Conservation (phyloP, 2,113 vertebrate genomes). For the Peromyscus leucopus region DNA sequence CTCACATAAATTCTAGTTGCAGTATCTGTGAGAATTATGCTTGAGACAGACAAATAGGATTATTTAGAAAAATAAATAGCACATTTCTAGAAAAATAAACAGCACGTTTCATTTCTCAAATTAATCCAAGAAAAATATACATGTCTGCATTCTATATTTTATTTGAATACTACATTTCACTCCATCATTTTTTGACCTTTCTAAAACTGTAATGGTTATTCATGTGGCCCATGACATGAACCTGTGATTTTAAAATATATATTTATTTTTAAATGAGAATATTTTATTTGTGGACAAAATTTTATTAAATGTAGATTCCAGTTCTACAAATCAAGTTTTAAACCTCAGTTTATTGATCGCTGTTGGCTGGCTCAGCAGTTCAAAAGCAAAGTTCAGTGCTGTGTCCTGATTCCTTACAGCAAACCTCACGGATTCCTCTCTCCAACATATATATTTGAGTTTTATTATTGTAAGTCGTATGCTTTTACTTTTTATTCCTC, state of each 20-base stretch:
- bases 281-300: background rate
- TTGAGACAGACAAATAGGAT: background rate
- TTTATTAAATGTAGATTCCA: background rate
- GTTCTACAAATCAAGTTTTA: background rate
- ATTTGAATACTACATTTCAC: background rate
- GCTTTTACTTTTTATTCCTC: background rate
- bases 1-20: background rate
- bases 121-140: background rate
- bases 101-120: slow-evolving; percentile 15
- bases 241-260: background rate
- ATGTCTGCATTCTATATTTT: background rate
- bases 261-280: background rate
- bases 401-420: background rate
- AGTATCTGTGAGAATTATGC: background rate
- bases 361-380: background rate
- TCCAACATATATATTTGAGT: background rate
- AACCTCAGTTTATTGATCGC: background rate
- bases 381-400: background rate
- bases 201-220: background rate
- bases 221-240: background rate
- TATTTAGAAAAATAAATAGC: background rate
- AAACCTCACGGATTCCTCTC: background rate
- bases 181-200: background rate
- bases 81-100: background rate
- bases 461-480: background rate